Percentiles rank a stretch among this genome's conserved stretches.
Conservation (phyloP, 2,797 vertebrate genomes). For the Anas bernieri region DNA sequence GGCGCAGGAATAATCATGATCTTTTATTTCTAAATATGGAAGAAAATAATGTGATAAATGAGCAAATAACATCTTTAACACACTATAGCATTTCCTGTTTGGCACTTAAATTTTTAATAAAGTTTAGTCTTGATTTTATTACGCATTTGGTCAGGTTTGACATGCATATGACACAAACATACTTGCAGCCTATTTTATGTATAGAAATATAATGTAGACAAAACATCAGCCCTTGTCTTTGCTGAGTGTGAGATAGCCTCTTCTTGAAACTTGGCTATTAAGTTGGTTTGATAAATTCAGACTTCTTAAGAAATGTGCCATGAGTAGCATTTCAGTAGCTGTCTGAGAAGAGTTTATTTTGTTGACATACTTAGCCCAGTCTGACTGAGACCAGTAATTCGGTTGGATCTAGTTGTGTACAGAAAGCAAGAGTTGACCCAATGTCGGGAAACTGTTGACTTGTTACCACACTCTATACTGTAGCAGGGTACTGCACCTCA, state of each 20-base stretch:
- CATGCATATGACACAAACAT: not conserved
- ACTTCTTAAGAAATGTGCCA: not conserved
- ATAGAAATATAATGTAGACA: not conserved
- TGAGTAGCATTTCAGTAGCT: not conserved
- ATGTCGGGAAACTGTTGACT: not conserved
- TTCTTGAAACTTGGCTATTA: not conserved
- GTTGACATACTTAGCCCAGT: not conserved
- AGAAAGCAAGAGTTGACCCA: not conserved
- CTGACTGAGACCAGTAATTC: not conserved
- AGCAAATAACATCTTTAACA: not conserved
- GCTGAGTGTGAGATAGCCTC: not conserved
- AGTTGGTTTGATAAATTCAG: not conserved
- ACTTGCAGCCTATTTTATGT: not conserved
- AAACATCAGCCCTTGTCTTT: not conserved
- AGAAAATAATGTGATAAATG: not conserved
- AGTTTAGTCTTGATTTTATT: not conserved
- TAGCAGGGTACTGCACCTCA: not conserved
- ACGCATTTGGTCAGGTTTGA: not conserved
- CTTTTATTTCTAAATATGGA: not conserved
- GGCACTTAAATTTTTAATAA: not conserved
- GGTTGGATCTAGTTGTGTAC: not conserved
- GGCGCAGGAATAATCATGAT: not conserved
- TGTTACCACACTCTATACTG: accelerated
- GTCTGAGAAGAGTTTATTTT: not conserved
- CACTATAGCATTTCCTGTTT: not conserved